These are phyloP conservation scores for Zingel zingel DNA, from an alignment of 2,113 vertebrate species.

Conservation along the genomic window DNA sequence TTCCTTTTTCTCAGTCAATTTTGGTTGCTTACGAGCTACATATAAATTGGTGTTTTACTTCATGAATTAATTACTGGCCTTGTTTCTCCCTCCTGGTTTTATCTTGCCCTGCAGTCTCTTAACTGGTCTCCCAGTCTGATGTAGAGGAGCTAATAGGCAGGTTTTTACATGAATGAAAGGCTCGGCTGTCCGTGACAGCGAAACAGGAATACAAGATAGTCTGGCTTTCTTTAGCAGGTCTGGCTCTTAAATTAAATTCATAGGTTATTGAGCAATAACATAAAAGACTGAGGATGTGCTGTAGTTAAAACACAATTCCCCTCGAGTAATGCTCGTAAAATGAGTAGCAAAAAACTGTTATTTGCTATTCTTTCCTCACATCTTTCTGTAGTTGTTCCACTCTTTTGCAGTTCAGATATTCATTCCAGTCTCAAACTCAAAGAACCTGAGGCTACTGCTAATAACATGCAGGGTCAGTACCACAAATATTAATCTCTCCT, in stretches of 20 bases:
- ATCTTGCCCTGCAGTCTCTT: slow-evolving; percentile 24
- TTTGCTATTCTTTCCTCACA: slow-evolving; percentile 20
- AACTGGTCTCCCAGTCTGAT: slow-evolving; percentile 30
- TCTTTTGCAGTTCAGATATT: neutral
- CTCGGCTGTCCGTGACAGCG: slow-evolving; percentile 1
- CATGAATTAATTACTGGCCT: slow-evolving; percentile 40
- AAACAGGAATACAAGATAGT: neutral
- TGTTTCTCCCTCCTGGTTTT: slow-evolving; percentile 33
- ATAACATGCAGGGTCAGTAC: slow-evolving; percentile 17
- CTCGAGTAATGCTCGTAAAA: neutral
- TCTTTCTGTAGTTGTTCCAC: slow-evolving; percentile 1
- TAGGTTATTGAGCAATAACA: neutral
- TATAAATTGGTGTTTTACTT: slow-evolving; percentile 31
- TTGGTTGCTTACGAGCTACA: slow-evolving; percentile 24
- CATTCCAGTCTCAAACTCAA: slow-evolving; percentile 25
- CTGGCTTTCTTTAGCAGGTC: neutral
- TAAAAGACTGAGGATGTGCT: neutral
- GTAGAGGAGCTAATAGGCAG: slow-evolving; percentile 26
- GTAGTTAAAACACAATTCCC: neutral
- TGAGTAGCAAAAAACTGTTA: slow-evolving; percentile 5
- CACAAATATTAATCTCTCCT: slow-evolving; percentile 1
- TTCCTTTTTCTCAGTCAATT: slow-evolving; percentile 3
- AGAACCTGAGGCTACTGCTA: slow-evolving; percentile 8
- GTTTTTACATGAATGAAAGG: slow-evolving; percentile 38
- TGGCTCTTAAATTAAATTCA: neutral